These are phyloP conservation scores for Drosophila flavopinicola DNA, from an alignment of 2,888 invertebrate species.

Conservation along the genomic window DNA sequence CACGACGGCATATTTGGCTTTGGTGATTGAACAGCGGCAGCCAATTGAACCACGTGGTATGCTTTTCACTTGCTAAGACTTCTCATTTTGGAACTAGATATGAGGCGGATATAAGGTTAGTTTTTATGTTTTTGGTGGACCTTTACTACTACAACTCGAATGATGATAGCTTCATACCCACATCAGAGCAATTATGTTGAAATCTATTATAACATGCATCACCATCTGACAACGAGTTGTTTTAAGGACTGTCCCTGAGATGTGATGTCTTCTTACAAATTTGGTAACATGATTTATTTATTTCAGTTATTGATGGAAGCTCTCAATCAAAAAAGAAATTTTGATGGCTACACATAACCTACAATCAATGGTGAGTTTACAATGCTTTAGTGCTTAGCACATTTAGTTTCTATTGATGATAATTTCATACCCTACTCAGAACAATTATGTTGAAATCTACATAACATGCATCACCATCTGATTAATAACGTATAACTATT, in stretches of 20 bases:
- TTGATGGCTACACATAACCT: slow-evolving; percentile 3
- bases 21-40: slow-evolving; percentile 18
- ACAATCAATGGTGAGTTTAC: slow-evolving; percentile 1
- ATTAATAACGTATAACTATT: slow-evolving; percentile 6
- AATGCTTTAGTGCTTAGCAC: too few species aligned
- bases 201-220: slow-evolving; percentile 63
- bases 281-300: neutral
- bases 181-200: slow-evolving; percentile 52
- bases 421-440: slow-evolving; percentile 52
- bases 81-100: neutral
- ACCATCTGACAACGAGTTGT: slow-evolving; percentile 60
- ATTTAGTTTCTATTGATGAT: neutral
- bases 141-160: neutral
- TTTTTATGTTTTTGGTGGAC: neutral
- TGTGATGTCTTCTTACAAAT: neutral
- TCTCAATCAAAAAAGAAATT: too few species aligned
- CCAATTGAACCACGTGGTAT: slow-evolving; percentile 35
- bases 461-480: slow-evolving; percentile 74
- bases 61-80: neutral
- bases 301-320: neutral
- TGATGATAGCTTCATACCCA: slow-evolving; percentile 64
- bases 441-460: slow-evolving; percentile 49
- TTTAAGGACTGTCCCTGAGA: slow-evolving; percentile 4
- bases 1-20: neutral
- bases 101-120: slow-evolving; percentile 7